A percentile compares a stretch with the other conserved stretches of the same genome.
Evolutionary conservation across 2,888 invertebrate species (phyloP).

Genomic region (Mycalesis mineus): DNA sequence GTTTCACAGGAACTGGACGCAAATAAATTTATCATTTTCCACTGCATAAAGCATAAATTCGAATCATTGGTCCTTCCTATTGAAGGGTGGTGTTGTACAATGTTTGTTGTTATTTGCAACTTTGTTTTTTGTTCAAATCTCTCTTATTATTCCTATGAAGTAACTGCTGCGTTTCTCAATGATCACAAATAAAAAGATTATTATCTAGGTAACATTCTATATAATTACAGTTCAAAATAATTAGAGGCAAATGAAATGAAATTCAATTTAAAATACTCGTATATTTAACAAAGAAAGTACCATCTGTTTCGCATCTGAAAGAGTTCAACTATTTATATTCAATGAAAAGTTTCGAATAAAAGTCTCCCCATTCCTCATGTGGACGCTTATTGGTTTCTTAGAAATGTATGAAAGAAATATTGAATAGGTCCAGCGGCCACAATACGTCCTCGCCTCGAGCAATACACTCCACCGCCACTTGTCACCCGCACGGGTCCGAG

Average conservation of each 20-base stretch:
- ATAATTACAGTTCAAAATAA: too few species aligned
- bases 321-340: background rate
- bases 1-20: constrained; percentile 69
- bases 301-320: background rate
- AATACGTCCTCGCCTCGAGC: constrained; percentile 49
- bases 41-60: constrained; percentile 76
- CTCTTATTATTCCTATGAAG: too few species aligned
- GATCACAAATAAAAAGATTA: too few species aligned
- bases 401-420: constrained; percentile 40
- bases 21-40: constrained; percentile 77
- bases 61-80: constrained; percentile 70
- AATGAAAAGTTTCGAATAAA: constrained; percentile 13
- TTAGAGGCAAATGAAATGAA: too few species aligned
- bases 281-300: background rate
- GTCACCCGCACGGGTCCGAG: constrained; percentile 64
- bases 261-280: too few species aligned
- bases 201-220: too few species aligned
- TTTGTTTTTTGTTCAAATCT: background rate
- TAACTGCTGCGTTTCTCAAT: too few species aligned
- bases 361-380: constrained; percentile 19
- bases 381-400: constrained; percentile 27
- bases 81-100: constrained; percentile 38
- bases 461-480: constrained; percentile 43
- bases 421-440: constrained; percentile 48
- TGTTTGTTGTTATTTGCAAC: constrained; percentile 34